A percentile compares a stretch with the other conserved stretches of the same genome.
Conservation (phyloP, 2,797 vertebrate species). For the Chromis chromis region DNA sequence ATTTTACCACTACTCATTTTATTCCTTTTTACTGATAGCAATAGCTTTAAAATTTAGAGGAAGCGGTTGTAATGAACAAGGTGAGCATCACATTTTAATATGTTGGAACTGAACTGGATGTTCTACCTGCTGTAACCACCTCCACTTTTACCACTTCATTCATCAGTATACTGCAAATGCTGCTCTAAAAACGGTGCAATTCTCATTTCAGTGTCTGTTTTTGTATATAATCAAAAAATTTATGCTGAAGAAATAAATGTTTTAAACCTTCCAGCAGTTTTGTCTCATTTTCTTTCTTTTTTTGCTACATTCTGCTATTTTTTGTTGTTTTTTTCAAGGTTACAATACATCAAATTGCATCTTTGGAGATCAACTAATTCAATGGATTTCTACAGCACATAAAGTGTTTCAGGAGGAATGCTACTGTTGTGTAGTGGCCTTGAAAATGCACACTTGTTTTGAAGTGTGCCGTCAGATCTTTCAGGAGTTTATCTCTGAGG, state of each 20-base stretch:
- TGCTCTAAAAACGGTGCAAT: constrained; percentile 27
- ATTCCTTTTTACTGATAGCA: background rate
- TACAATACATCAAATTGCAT: background rate
- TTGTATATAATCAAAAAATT: background rate
- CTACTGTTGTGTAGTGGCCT: background rate
- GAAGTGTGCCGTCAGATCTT: background rate
- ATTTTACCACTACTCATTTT: constrained; percentile 6
- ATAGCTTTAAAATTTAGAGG: background rate
- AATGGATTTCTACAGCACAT: too few relatives aligned
- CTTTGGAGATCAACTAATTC: background rate
- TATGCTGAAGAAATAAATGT: constrained; percentile 50
- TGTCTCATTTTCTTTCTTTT: background rate
- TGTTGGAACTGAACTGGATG: background rate
- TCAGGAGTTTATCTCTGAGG: constrained; percentile 40
- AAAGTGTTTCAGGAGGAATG: too few relatives aligned
- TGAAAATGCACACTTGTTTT: constrained; percentile 16
- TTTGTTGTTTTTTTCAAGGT: background rate
- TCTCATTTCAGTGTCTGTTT: background rate
- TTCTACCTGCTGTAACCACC: background rate
- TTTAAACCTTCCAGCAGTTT: background rate
- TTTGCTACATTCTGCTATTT: background rate
- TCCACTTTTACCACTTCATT: background rate
- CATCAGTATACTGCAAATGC: background rate
- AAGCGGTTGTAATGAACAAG: too few relatives aligned
- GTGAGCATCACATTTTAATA: background rate